phyloP scores from a whole-genome alignment of 2,797 vertebrate species.

The Lates japonicus region DNA sequence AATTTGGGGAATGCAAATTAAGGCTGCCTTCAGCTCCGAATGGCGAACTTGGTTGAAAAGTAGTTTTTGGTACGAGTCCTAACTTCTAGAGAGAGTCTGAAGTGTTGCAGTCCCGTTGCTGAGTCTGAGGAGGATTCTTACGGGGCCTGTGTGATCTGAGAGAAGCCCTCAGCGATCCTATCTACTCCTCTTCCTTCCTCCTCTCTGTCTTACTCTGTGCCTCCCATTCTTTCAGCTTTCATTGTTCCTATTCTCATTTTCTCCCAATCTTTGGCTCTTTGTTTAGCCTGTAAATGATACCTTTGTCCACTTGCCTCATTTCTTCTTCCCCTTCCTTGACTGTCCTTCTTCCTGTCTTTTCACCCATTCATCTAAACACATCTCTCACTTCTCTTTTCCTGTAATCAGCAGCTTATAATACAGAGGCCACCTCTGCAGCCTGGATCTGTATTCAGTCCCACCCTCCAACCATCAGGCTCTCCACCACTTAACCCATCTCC shows the following conservation, averaged over 20 bases:
- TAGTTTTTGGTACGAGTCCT: constrained; percentile 26
- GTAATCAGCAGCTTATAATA: constrained; percentile 57
- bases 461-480: constrained; percentile 46
- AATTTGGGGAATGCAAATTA: constrained; percentile 53
- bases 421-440: constrained; percentile 56
- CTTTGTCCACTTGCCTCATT: constrained; percentile 21
- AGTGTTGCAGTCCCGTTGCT: constrained; percentile 50
- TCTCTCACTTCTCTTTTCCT: constrained; percentile 6
- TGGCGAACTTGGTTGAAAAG: constrained; percentile 11
- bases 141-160: constrained; percentile 55
- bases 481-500: constrained; percentile 50
- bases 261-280: constrained; percentile 17
- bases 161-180: constrained; percentile 54
- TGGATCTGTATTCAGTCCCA: constrained; percentile 68
- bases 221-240: constrained; percentile 29
- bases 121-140: constrained; percentile 42
- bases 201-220: constrained; percentile 7
- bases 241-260: constrained; percentile 22
- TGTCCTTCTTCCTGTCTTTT: constrained; percentile 11
- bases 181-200: constrained; percentile 24
- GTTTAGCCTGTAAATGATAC: constrained; percentile 20
- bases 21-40: constrained; percentile 32
- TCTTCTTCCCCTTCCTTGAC: neutral
- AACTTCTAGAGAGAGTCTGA: constrained; percentile 37
- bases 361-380: neutral